These are phyloP conservation scores for Hofmannophila pseudospretella DNA, from an alignment of 2,888 invertebrate genomes.

Conservation along the genomic window DNA sequence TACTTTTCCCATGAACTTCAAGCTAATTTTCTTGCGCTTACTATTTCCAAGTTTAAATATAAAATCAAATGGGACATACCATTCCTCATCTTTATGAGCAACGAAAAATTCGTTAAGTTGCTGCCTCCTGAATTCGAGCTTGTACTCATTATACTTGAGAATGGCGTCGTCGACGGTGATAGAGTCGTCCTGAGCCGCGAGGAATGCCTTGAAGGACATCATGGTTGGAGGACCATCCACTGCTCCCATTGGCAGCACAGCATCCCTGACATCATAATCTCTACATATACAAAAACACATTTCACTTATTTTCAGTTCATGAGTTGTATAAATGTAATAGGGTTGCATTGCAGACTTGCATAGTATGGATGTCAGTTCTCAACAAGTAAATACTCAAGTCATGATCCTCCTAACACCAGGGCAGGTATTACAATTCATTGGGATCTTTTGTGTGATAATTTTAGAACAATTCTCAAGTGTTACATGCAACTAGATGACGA, in stretches of 20 bases:
- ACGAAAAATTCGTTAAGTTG: constrained; percentile 99
- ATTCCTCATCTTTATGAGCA: constrained; percentile 99
- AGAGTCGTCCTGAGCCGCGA: constrained; percentile 97
- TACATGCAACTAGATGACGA: no score
- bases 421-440: no score
- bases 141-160: constrained; percentile 98
- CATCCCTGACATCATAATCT: constrained; percentile 57
- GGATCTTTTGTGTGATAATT: no score
- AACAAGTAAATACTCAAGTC: no score
- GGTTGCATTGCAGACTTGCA: no score
- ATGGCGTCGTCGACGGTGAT: constrained; percentile 98
- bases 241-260: constrained; percentile 64
- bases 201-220: constrained; percentile 97
- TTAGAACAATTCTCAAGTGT: no score
- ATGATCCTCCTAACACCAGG: no score
- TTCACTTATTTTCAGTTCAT: no score
- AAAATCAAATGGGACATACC: constrained; percentile 81
- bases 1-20: neutral
- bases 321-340: no score
- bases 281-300: constrained; percentile 7
- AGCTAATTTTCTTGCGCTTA: neutral
- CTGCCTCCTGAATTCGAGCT: constrained; percentile 96
- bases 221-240: constrained; percentile 92
- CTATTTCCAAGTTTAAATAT: neutral
- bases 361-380: no score